Evolutionary conservation across 2,888 invertebrate species (phyloP), one percentile per base, ranked within the genome.

Genomic region (Rhagium mordax): DNA sequence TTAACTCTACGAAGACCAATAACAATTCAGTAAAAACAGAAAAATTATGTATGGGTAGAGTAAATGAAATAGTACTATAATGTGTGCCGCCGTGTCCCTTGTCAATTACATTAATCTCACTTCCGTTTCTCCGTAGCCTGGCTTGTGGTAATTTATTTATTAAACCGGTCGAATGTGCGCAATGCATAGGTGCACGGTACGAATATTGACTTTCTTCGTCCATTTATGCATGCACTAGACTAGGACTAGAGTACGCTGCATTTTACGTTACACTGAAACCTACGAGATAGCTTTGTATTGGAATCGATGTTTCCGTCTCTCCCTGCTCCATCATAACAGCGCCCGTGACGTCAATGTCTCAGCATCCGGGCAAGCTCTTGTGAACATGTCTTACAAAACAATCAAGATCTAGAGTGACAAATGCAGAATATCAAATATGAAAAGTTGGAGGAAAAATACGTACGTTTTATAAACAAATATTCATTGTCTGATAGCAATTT

Each of bases 171-270:
- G 66, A 47, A 66, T 71, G 66, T 66, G 71, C 71, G 51, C 71
- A 57, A 0, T 47, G 67, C 57, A 64, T 59, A 59, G 27, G 18
- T 53, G 72, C 62, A 60, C 59, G 18, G 47, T 33, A 33, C 7
- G 51, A 53, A 33, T 75, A 75, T 75, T 57, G 73, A 73, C 66
- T 61, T 73, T 51, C 61, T 20, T 53, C 57, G 68, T 48, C 68
- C 81, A 82, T 82, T 82, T 83, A 81, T 83, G 81, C 83, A 85
- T 85, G 84, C 84, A 83, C 84, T 85, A 41, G 41, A 41, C 41
- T 41, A 41, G 41, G 41, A 51, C 51, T 51, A 21, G 74, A 84
- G 84, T 85, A 85, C 85, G 85, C 77, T 85, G 84, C 84, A 84
- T 84, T 85, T 84, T 85, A 85, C 85, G 84, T 81, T 83, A 83